phyloP scores from a whole-genome alignment of 2,113 vertebrate genomes.

The Acrocephalus kingi region DNA sequence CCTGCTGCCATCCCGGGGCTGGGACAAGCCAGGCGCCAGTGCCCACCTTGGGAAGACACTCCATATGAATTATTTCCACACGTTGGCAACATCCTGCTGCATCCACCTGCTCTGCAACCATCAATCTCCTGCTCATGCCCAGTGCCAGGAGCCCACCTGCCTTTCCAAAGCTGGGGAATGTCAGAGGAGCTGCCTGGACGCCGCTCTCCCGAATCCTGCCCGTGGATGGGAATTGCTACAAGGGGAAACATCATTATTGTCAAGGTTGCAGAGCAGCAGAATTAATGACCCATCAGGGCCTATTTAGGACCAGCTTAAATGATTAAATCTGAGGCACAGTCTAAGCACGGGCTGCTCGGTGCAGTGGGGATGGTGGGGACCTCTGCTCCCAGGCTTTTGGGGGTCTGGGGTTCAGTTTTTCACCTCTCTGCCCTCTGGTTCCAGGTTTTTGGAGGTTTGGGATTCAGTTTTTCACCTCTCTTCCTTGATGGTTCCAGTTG shows the following conservation, averaged over 20 bases:
- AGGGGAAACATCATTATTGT: not conserved
- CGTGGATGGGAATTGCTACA: not conserved
- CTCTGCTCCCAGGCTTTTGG: not conserved
- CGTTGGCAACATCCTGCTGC: not conserved
- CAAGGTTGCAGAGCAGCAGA: not conserved
- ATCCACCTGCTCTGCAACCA: conserved; percentile 25
- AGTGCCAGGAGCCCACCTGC: not conserved
- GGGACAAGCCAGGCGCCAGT: not conserved
- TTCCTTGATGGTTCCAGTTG: not conserved
- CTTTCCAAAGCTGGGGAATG: not conserved
- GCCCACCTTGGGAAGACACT: not conserved
- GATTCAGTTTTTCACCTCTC: not conserved
- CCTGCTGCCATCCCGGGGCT: not conserved
- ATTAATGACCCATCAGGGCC: not conserved
- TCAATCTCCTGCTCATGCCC: not conserved
- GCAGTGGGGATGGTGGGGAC: not conserved
- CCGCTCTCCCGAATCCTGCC: not conserved
- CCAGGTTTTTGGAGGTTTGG: not conserved
- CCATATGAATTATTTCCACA: not conserved
- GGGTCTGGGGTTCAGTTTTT: not conserved
- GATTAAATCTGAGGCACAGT: not conserved
- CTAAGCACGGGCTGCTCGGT: fast-evolving
- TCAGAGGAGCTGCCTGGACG: not conserved
- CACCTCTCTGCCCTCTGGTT: not conserved
- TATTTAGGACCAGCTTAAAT: not conserved